Evolutionary conservation across 2,113 vertebrate species (phyloP), one percentile per base, ranked within the genome.

Genomic region (Dicaeum eximium): DNA sequence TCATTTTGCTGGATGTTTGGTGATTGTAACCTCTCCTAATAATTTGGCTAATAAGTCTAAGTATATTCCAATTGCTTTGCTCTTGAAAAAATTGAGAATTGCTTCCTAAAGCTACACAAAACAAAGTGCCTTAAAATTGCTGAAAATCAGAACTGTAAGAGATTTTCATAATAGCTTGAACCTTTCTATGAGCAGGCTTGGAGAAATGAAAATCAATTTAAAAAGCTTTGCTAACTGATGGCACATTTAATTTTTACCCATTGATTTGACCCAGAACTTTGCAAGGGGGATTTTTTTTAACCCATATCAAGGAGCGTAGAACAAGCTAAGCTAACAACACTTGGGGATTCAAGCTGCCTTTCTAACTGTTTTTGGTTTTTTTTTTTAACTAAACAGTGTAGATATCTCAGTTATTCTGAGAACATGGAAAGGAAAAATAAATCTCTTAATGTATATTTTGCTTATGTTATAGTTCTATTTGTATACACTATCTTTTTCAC

Each of bases 301-400:
- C 11, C 4, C 18, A 0, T 51, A 67, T 48, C 15, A 67, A 51
- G 25, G 20, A 62, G 13, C 1, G 0, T 28, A 47, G 22, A 83
- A 44, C 6, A 69, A 54, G 14, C 25, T 65, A 57, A 70, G 9
- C 28, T 77, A 54, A 58, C 23, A 73, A 15, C 8, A 45, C 6
- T 4, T 80, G 25, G 44, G 8, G 7, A 6, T 67, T 79, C 24
- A 24, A 74, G 50, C n/a, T 79, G 87, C 19, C 15, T 78, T 24
- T 54, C 15, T 37, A 8, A 21, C 3, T 86, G 31, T 9, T n/a
- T n/a, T 12, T 19, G 14, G 42, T 16, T 40, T 35, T 30, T 48
- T 42, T 18, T 17, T 48, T 82, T 50, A 9, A 33, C 70, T 11
- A 48, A 20, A 33, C 30, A 65, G 33, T 47, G 10, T 50, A 60